phyloP scores from a whole-genome alignment of 2,113 vertebrate genomes.

The Etheostoma cragini region DNA sequence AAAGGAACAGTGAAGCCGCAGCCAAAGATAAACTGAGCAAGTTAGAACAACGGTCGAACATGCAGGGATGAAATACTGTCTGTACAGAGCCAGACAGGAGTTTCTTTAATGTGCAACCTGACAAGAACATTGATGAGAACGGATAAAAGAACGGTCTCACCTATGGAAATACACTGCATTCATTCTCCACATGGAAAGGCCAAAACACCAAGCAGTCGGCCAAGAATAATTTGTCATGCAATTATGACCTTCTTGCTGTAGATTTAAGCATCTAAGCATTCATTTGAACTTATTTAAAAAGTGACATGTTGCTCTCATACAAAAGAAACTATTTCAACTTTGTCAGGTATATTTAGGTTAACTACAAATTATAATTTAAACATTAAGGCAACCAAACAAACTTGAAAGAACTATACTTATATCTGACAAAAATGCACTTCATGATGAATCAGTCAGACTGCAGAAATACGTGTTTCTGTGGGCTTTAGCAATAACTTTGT shows the following conservation, averaged over 20 bases:
- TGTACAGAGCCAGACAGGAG: slow-evolving; percentile 41
- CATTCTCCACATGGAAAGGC: neutral
- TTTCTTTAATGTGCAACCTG: slow-evolving; percentile 23
- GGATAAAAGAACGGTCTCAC: neutral
- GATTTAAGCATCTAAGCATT: neutral
- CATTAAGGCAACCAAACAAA: neutral
- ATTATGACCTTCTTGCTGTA: neutral
- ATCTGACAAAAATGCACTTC: neutral
- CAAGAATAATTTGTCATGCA: neutral
- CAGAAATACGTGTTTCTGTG: neutral
- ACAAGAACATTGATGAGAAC: neutral
- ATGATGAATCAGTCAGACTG: neutral
- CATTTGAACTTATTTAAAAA: neutral
- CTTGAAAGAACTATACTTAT: neutral
- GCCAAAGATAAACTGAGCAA: neutral
- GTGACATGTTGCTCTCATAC: neutral
- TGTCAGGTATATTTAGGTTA: neutral
- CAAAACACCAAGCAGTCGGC: neutral
- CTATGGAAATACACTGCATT: neutral
- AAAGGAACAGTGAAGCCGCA: neutral
- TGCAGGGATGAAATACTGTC: slow-evolving; percentile 42
- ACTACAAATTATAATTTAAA: neutral
- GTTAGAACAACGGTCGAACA: slow-evolving; percentile 45
- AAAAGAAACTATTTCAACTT: neutral
- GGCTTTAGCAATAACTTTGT: slow-evolving; percentile 12